Conservation (phyloP, 2,797 vertebrate genomes). For the Corythornis leucogaster region DNA sequence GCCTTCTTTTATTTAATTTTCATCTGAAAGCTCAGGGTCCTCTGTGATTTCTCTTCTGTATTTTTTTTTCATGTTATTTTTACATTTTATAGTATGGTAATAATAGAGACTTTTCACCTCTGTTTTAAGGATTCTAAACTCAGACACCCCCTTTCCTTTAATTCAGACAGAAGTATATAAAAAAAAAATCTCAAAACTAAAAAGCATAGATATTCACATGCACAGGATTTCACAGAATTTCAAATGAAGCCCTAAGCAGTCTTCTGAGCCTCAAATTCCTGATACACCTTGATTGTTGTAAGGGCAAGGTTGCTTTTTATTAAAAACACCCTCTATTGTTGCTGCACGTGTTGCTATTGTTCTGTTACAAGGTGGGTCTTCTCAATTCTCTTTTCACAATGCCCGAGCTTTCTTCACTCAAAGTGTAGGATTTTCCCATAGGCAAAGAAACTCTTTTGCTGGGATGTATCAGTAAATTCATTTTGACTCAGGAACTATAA, state of each 20-base stretch:
- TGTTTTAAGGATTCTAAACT: not conserved
- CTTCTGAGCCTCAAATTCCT: not conserved
- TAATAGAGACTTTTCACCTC: not conserved
- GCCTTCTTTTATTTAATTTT: not conserved
- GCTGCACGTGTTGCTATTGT: not conserved
- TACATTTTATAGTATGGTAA: not conserved
- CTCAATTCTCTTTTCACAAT: not conserved
- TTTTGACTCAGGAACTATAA: conserved; percentile 41
- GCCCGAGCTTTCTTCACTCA: not conserved
- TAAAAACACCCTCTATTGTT: not conserved
- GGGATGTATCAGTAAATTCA: not conserved
- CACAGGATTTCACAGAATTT: not conserved
- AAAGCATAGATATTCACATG: not conserved
- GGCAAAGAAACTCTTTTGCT: not conserved
- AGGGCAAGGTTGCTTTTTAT: not conserved
- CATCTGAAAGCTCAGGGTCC: not conserved
- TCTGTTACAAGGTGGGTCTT: accelerated
- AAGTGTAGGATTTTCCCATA: not conserved
- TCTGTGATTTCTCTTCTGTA: not conserved
- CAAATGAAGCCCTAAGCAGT: not conserved
- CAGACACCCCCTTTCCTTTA: not conserved
- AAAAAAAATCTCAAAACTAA: not conserved
- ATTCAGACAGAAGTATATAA: not conserved
- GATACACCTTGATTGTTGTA: not conserved
- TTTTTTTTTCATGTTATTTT: not conserved